Evolutionary conservation across 2,888 invertebrate species (phyloP), one percentile per base, ranked within the genome.

Genomic region (Strigamia maritima): DNA sequence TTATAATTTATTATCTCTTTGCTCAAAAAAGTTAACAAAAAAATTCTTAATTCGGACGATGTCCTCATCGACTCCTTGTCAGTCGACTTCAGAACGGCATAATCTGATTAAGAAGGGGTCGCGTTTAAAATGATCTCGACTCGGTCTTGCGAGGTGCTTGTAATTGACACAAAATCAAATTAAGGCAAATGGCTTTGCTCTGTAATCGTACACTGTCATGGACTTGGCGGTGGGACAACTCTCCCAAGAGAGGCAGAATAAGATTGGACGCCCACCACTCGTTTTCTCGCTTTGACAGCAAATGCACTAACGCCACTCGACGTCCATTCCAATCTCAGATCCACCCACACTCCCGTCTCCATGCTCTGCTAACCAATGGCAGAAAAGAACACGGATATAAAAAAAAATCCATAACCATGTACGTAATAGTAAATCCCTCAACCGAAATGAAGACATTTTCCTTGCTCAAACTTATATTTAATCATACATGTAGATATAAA

Each of bases 131-230:
- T 77, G 77, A 77, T 77, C 77, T 38, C 44, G 77, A 77, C 77
- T 44, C 77, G 44, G 77, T 31, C 44, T 44, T 44, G 44, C 77
- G 44, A 77, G 77, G 77, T 77, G 77, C 40, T 44, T 44, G 77
- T 77, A 77, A 77, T 77, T 77, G 77, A 77, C 77, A 77, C 77
- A 44, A 77, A 77, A 77, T 77, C 77, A 77, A 77, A 77, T 77
- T 77, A 77, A 77, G 77, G 77, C 77, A 77, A 77, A 77, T 77
- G 77, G 77, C 40, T 44, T 77, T 77, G 77, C 26, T 24, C 77
- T 75, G 75, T 35, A 35, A 75, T 75, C 75, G 31, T 31, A 31
- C 75, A 28, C 26, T 75, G 75, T 75, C 75, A 75, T 19, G 75
- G 35, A 35, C 70, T 70, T 70, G 70, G 70, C 44, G 44, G 44